These are phyloP conservation scores for Pterocles gutturalis DNA, from an alignment of 2,113 vertebrate genomes.

Conservation along the genomic window DNA sequence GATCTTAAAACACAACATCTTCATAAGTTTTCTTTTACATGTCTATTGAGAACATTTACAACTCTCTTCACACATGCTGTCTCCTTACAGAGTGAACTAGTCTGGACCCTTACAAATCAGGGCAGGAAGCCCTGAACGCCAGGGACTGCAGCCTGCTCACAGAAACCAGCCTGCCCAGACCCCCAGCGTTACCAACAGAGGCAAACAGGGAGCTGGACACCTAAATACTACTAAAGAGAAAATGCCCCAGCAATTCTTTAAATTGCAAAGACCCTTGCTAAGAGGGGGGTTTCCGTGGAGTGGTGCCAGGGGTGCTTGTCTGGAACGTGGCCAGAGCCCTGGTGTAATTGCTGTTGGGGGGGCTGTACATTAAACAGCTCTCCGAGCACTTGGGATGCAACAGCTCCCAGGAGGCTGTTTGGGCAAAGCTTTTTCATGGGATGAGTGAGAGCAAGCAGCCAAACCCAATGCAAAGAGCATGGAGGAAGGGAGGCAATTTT, in stretches of 20 bases:
- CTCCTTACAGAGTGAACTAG: background rate
- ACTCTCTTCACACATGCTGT: constrained; percentile 8
- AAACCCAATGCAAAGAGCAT: background rate
- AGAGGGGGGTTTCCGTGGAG: background rate
- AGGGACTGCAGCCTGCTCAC: background rate
- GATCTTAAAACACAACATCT: constrained; percentile 85
- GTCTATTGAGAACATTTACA: constrained; percentile 68
- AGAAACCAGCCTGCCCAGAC: background rate
- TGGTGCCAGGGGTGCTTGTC: background rate
- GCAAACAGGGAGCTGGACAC: fast-evolving
- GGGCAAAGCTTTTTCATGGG: background rate
- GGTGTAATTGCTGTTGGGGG: background rate
- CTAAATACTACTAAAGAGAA: background rate
- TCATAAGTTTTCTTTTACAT: constrained; percentile 78
- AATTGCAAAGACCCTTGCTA: background rate
- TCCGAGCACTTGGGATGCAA: background rate
- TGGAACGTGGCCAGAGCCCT: fast-evolving
- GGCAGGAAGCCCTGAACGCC: background rate
- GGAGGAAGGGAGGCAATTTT: background rate
- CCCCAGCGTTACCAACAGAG: background rate
- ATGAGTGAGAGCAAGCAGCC: background rate
- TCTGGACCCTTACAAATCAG: background rate
- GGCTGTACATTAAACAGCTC: background rate
- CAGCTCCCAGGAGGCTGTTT: background rate
- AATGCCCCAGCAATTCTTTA: background rate